Percentiles rank a stretch among this genome's conserved stretches.
Evolutionary conservation across 1,140 invertebrate genomes (phyloP).

Genomic region (Trichomalopsis sarcophagae): DNA sequence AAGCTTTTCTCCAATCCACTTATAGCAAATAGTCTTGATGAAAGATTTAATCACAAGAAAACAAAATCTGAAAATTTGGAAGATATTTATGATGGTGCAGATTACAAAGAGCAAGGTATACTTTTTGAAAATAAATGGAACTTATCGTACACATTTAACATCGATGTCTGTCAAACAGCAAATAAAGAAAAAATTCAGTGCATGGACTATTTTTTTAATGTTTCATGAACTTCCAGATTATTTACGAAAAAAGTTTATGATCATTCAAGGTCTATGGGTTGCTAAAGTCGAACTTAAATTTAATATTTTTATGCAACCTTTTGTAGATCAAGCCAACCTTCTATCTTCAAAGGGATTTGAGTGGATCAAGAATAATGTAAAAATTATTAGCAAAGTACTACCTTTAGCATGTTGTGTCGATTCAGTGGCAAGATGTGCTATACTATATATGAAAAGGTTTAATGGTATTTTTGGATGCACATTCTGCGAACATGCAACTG

Average conservation of each 20-base stretch:
- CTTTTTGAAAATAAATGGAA: conserved; percentile 17
- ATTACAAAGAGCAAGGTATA: conserved; percentile 25
- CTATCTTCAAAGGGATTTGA: background rate
- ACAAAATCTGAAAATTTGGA: conserved; percentile 24
- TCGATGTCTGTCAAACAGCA: conserved; percentile 44
- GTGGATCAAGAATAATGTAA: background rate
- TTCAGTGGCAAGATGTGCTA: conserved; percentile 46
- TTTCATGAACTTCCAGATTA: conserved; percentile 45
- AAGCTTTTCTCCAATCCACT: conserved; percentile 28
- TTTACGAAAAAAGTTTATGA: conserved; percentile 36
- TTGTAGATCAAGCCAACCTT: conserved; percentile 9
- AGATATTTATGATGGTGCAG: conserved; percentile 49
- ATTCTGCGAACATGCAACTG: conserved; percentile 50
- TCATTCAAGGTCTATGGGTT: conserved; percentile 22
- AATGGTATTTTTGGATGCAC: conserved; percentile 51
- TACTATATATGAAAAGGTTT: conserved; percentile 50
- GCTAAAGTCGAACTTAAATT: conserved; percentile 1
- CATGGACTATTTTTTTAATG: conserved; percentile 51
- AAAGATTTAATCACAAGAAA: conserved; percentile 33
- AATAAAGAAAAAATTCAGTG: conserved; percentile 19
- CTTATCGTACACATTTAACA: conserved; percentile 48
- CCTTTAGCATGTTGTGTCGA: conserved; percentile 40
- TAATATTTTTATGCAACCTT: conserved; percentile 26
- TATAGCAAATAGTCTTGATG: conserved; percentile 25
- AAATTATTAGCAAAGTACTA: background rate